phyloP scores from a whole-genome alignment of 1,140 invertebrate genomes.

The Drosophila bocki region DNA sequence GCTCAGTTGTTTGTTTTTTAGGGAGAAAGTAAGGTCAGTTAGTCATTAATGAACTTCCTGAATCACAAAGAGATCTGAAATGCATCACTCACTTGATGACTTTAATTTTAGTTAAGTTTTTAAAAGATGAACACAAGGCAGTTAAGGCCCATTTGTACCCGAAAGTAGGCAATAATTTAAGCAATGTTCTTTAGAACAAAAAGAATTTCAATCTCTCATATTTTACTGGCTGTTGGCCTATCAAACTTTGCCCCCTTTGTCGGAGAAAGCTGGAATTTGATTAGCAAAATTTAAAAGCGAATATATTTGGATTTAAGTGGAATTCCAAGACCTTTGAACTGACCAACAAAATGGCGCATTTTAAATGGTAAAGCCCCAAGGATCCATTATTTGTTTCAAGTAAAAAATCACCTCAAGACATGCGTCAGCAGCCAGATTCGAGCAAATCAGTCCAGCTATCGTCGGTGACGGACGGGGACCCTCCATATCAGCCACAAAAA shows the following conservation, averaged over 20 bases:
- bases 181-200: neutral
- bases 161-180: constrained; percentile 39
- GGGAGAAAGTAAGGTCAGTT: constrained; percentile 47
- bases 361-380: constrained; percentile 5
- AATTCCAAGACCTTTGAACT: neutral
- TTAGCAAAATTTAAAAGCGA: neutral
- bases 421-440: constrained; percentile 34
- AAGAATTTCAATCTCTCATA: neutral
- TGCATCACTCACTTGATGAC: neutral
- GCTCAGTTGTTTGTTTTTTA: neutral
- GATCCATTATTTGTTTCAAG: neutral
- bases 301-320: neutral
- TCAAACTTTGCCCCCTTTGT: constrained; percentile 9
- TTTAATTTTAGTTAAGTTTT: no score
- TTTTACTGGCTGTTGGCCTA: neutral
- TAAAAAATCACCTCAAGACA: constrained; percentile 5
- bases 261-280: constrained; percentile 8
- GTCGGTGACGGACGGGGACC: constrained; percentile 4
- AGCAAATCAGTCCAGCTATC: constrained; percentile 14
- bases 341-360: neutral
- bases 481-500: constrained; percentile 16
- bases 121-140: neutral
- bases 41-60: constrained; percentile 34
- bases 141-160: constrained; percentile 7
- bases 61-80: constrained; percentile 33